Conservation (phyloP, 1,140 invertebrate genomes). For the Charaxes varanes region DNA sequence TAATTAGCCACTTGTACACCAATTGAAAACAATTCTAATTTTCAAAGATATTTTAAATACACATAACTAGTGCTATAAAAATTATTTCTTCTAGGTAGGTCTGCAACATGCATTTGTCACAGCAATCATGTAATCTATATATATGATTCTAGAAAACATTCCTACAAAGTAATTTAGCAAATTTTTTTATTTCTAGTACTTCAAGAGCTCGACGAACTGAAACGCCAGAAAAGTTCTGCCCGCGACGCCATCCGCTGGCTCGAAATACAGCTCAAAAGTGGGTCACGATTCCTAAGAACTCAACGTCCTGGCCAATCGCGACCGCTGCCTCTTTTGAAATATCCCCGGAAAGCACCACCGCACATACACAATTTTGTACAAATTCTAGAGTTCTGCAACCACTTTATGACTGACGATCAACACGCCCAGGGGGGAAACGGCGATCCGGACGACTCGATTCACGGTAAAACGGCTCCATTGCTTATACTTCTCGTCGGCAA, state of each 20-base stretch:
- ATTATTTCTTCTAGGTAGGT: too few species aligned
- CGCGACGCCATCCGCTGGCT: slow-evolving; percentile 94
- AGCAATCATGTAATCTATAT: too few species aligned
- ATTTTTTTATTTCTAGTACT: slow-evolving; percentile 81
- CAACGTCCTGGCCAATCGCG: slow-evolving; percentile 87
- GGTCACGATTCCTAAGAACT: slow-evolving; percentile 87
- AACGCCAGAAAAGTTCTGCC: slow-evolving; percentile 84
- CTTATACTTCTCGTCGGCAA: slow-evolving; percentile 60
- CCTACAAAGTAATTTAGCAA: too few species aligned
- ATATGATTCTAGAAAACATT: too few species aligned
- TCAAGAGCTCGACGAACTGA: slow-evolving; percentile 88
- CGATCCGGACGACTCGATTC: slow-evolving; percentile 39
- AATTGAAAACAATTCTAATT: too few species aligned
- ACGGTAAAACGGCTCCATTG: slow-evolving; percentile 43
- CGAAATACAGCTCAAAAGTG: slow-evolving; percentile 88
- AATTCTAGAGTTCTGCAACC: slow-evolving; percentile 70
- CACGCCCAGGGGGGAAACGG: slow-evolving; percentile 49
- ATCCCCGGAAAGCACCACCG: slow-evolving; percentile 75
- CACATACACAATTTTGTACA: slow-evolving; percentile 64
- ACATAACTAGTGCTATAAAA: too few species aligned
- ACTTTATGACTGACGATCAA: slow-evolving; percentile 55
- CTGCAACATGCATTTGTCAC: too few species aligned
- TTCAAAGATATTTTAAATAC: too few species aligned
- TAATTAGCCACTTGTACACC: too few species aligned
- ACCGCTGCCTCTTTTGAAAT: slow-evolving; percentile 84